phyloP scores from a whole-genome alignment of 37 sponge, comb jelly and placozoan species.

The Haliclona indistincta region DNA sequence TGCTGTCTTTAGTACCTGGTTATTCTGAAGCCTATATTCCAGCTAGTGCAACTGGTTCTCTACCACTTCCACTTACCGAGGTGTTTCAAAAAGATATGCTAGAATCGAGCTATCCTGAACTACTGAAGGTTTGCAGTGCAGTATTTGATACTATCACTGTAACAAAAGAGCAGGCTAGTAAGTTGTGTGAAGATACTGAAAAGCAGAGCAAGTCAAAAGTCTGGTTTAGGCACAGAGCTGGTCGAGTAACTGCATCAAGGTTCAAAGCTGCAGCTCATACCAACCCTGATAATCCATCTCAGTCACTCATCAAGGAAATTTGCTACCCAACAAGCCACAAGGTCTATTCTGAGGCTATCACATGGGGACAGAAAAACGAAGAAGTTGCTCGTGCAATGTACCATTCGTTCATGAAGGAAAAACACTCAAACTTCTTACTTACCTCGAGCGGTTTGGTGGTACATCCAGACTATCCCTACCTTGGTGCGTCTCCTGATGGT shows the following conservation, averaged over 20 bases:
- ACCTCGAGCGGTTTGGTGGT: constrained; percentile 29
- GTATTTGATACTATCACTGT: constrained; percentile 15
- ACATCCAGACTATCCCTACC: constrained; percentile 16
- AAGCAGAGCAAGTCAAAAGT: constrained; percentile 18
- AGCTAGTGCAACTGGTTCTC: constrained; percentile 1
- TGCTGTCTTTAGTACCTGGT: constrained; percentile 43
- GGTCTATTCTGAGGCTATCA: constrained; percentile 21
- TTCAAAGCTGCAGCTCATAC: constrained; percentile 41
- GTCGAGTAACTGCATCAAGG: constrained; percentile 61
- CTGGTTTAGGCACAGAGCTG: constrained; percentile 64
- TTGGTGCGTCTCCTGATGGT: constrained; percentile 61
- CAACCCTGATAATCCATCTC: constrained; percentile 29
- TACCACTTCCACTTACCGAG: constrained; percentile 34
- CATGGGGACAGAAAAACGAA: constrained; percentile 58
- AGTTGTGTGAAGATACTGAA: constrained; percentile 20
- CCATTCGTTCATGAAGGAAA: background rate
- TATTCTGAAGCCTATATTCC: constrained; percentile 39
- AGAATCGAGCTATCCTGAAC: constrained; percentile 22
- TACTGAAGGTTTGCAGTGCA: constrained; percentile 20
- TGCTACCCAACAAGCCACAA: constrained; percentile 46
- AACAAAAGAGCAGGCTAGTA: constrained; percentile 15
- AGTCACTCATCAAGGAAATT: constrained; percentile 31
- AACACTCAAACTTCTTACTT: constrained; percentile 26
- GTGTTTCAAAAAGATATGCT: constrained; percentile 16
- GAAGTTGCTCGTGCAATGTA: constrained; percentile 29